Evolutionary conservation across 2,797 vertebrate genomes (phyloP).

Genomic region (Pseudopleuronectes americanus): DNA sequence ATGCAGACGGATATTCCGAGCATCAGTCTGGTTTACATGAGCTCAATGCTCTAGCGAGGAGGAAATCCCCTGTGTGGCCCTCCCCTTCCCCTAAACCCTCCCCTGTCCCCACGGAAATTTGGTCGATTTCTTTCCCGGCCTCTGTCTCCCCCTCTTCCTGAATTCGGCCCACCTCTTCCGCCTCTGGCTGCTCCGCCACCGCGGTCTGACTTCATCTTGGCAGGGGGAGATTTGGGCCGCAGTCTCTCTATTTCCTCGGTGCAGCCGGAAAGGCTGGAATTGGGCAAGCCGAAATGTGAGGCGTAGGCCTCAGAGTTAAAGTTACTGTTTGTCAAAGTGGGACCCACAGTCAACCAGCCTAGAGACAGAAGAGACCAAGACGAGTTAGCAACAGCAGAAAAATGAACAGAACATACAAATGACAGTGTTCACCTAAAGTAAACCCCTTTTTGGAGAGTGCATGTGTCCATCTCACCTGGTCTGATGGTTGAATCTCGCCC

Average conservation of each 20-base stretch:
- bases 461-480: constrained; percentile 83
- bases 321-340: constrained; percentile 97
- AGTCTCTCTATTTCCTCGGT: constrained; percentile 98
- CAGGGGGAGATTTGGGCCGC: constrained; percentile 93
- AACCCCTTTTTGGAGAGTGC: neutral
- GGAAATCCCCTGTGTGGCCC: constrained; percentile 93
- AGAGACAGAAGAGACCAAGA: constrained; percentile 1
- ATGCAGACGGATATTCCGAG: constrained; percentile 7
- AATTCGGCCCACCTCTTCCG: constrained; percentile 90
- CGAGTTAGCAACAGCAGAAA: neutral
- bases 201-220: constrained; percentile 91
- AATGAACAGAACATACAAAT: neutral
- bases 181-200: constrained; percentile 92
- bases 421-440: neutral
- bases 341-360: constrained; percentile 98
- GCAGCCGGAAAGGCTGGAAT: constrained; percentile 91
- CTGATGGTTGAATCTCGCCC: constrained; percentile 97
- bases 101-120: constrained; percentile 94
- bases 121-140: constrained; percentile 95
- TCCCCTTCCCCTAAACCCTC: constrained; percentile 93
- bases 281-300: constrained; percentile 88
- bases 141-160: constrained; percentile 90
- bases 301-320: constrained; percentile 94
- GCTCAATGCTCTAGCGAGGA: constrained; percentile 82
- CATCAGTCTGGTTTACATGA: constrained; percentile 10